Conservation (phyloP, 37 sponge, comb jelly and placozoan species). For the Beroe ovata region DNA sequence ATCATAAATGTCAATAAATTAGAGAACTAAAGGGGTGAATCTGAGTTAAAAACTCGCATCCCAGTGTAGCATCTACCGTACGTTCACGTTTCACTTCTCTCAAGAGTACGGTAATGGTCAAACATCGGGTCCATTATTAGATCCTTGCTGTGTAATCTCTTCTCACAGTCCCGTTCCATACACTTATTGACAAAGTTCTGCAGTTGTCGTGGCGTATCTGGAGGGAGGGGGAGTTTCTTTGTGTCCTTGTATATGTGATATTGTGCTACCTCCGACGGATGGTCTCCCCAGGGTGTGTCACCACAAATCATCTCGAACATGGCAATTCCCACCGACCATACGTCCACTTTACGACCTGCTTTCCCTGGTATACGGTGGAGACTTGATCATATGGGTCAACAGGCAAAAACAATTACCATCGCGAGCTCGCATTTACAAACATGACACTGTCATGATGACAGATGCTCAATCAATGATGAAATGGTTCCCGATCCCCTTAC, state of each 20-base stretch:
- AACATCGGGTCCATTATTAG: slow-evolving; percentile 29
- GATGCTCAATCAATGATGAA: too few species aligned
- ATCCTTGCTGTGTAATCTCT: not conserved
- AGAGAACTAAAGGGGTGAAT: too few species aligned
- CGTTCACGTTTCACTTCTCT: too few species aligned
- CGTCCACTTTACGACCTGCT: slow-evolving; percentile 54
- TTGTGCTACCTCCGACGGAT: slow-evolving; percentile 17
- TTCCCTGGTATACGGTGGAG: too few species aligned
- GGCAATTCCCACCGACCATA: slow-evolving; percentile 56
- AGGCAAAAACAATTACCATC: too few species aligned
- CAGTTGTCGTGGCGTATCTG: not conserved
- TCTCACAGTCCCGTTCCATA: slow-evolving; percentile 6
- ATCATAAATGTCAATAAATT: too few species aligned
- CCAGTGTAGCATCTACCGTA: too few species aligned
- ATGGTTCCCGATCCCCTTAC: too few species aligned
- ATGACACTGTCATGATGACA: too few species aligned
- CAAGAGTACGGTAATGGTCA: slow-evolving; percentile 10
- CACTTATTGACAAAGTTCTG: not conserved
- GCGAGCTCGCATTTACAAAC: too few species aligned
- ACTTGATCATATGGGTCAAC: too few species aligned
- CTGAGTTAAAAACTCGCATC: too few species aligned
- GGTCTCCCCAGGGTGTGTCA: slow-evolving; percentile 40
- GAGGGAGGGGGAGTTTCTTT: not conserved
- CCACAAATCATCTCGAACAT: slow-evolving; percentile 33
- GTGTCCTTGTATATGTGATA: slow-evolving; percentile 48